Evolutionary conservation across 1,140 invertebrate species (phyloP).

Genomic region (Aricia agestis): DNA sequence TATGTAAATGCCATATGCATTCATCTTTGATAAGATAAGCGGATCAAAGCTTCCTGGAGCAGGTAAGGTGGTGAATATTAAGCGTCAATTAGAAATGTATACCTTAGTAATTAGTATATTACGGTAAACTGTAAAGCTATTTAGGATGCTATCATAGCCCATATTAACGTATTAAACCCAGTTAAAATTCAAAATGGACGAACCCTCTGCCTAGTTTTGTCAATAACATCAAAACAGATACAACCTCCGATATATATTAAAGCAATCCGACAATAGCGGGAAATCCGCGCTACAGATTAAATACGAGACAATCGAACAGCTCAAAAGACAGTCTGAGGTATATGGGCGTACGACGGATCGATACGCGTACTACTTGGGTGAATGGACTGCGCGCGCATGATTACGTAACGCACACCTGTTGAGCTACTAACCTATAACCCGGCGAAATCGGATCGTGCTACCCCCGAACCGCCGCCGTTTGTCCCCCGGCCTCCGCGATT

Average conservation of each 20-base stretch:
- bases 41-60: background rate
- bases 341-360: conserved; percentile 64
- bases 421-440: conserved; percentile 66
- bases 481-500: conserved; percentile 36
- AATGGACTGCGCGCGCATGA: conserved; percentile 66
- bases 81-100: background rate
- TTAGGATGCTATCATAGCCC: no score
- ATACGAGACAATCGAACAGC: conserved; percentile 44
- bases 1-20: background rate
- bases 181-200: background rate
- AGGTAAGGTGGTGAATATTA: background rate
- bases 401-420: conserved; percentile 73
- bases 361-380: conserved; percentile 62
- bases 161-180: background rate
- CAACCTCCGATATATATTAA: background rate
- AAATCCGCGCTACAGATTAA: conserved; percentile 32
- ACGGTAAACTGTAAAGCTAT: no score
- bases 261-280: background rate
- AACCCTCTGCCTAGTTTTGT: background rate
- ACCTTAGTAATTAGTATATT: no score
- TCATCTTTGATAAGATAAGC: background rate
- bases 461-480: conserved; percentile 34
- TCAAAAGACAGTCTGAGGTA: conserved; percentile 54
- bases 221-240: background rate
- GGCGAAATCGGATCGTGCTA: conserved; percentile 38